Evolutionary conservation across 1,140 invertebrate genomes (phyloP).

Genomic region (Scaptomyza pallida): DNA sequence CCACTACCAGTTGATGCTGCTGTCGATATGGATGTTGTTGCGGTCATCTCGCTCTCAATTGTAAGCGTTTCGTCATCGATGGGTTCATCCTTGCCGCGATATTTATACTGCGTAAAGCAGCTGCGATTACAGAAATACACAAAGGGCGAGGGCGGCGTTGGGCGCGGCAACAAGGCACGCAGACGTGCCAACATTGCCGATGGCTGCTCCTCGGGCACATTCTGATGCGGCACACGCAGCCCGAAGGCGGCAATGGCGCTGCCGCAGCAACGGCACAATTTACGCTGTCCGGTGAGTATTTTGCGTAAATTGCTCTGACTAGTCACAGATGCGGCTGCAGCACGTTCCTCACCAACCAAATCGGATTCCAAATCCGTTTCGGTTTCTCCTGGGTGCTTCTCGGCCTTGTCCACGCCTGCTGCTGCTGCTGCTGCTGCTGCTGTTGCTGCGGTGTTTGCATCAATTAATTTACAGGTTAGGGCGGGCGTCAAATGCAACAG

Average conservation of each 20-base stretch:
- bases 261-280: conserved; percentile 66
- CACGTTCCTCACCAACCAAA: neutral
- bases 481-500: conserved; percentile 95
- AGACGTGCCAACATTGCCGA: conserved; percentile 48
- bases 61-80: conserved; percentile 13
- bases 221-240: conserved; percentile 51
- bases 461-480: conserved; percentile 87
- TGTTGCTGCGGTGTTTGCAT: conserved; percentile 31
- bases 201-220: conserved; percentile 45
- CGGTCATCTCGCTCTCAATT: neutral
- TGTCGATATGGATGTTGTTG: neutral
- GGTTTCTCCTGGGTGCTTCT: conserved; percentile 25
- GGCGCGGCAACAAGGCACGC: conserved; percentile 45
- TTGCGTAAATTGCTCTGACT: conserved; percentile 63
- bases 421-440: neutral
- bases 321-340: neutral
- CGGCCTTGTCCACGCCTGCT: conserved; percentile 3
- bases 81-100: conserved; percentile 48
- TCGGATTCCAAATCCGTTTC: neutral
- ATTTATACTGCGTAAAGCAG: conserved; percentile 62
- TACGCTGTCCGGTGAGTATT: conserved; percentile 59
- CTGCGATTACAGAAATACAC: conserved; percentile 67
- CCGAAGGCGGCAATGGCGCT: conserved; percentile 56
- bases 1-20: neutral
- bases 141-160: conserved; percentile 34